Evolutionary conservation across 2,888 invertebrate genomes (phyloP).

Genomic region (Calameuta idolon): DNA sequence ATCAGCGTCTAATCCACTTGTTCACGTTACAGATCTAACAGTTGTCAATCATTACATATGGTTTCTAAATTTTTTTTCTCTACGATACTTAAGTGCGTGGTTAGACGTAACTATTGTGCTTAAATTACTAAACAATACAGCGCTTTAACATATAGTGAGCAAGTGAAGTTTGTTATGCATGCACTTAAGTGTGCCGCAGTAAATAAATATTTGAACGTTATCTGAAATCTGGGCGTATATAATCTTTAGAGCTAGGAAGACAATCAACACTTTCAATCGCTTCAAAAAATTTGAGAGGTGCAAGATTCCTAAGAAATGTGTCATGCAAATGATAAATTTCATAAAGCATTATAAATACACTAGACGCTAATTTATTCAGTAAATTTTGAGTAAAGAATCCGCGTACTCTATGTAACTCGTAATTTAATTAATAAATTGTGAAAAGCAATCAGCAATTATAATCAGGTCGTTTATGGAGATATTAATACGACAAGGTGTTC

Average conservation of each 20-base stretch:
- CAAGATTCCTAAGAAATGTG: neutral
- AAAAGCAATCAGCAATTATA: no score
- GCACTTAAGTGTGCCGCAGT: conserved; percentile 20
- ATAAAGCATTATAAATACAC: neutral
- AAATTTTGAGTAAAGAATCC: neutral
- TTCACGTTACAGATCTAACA: neutral
- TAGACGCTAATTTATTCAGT: neutral
- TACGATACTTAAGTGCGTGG: neutral
- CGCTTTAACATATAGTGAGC: neutral
- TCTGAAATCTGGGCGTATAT: neutral
- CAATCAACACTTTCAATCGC: neutral
- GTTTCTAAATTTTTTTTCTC: neutral
- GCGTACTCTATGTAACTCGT: neutral
- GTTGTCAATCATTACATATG: neutral
- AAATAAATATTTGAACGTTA: conserved; percentile 38
- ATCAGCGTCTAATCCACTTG: neutral
- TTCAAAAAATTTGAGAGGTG: neutral
- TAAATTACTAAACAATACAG: neutral
- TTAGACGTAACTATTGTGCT: neutral
- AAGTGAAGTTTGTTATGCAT: conserved; percentile 2
- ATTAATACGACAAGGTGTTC: neutral
- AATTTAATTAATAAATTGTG: no score
- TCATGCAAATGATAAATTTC: neutral
- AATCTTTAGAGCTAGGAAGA: neutral
- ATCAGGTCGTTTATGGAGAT: neutral